phyloP scores from a whole-genome alignment of 1,140 invertebrate species.

The Musca vetustissima region DNA sequence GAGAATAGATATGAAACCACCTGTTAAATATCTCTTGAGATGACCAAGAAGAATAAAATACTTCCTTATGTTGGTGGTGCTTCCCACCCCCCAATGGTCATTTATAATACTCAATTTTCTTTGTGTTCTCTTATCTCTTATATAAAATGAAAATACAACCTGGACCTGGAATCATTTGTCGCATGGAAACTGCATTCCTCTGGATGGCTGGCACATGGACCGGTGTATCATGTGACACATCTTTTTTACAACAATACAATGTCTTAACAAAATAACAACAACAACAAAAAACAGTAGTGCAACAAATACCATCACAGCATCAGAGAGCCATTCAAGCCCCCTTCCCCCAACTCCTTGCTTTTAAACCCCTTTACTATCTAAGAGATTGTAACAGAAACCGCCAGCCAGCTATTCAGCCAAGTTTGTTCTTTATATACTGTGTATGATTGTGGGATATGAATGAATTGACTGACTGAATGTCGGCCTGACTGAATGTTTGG shows the following conservation, averaged over 20 bases:
- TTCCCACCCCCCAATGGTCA: no score
- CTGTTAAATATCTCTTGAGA: conserved; percentile 3
- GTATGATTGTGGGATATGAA: no score
- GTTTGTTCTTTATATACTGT: no score
- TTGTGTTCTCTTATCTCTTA: not conserved
- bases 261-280: no score
- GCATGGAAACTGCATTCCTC: conserved; percentile 6
- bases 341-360: no score
- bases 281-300: no score
- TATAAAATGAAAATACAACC: not conserved
- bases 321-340: no score
- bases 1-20: not conserved
- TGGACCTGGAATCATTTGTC: conserved; percentile 6
- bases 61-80: not conserved
- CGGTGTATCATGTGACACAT: conserved; percentile 11
- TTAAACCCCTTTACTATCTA: conserved; percentile 1
- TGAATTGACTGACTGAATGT: no score
- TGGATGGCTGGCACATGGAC: not conserved
- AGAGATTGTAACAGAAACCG: not conserved
- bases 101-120: conserved; percentile 18
- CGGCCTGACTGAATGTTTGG: no score
- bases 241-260: not conserved
- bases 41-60: no score
- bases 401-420: no score
- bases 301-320: no score